These are phyloP conservation scores for Odocoileus hemionus DNA, from an alignment of 2,113 vertebrate species.

Conservation along the genomic window DNA sequence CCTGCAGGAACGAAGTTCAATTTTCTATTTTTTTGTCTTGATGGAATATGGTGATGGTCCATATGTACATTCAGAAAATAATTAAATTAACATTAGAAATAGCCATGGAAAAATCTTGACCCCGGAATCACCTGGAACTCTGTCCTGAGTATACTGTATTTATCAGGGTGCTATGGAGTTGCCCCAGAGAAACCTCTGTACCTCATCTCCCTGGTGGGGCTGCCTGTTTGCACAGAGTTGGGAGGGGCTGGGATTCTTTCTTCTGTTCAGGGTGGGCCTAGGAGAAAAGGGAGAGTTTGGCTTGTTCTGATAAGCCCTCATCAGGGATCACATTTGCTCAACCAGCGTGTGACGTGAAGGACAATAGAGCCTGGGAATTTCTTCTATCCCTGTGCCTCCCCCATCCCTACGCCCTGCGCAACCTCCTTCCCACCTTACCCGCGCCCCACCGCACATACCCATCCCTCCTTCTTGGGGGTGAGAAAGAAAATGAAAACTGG, in stretches of 20 bases:
- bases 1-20: slow-evolving; percentile 7
- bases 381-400: not conserved
- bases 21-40: slow-evolving; percentile 17
- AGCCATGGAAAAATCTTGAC: slow-evolving; percentile 39
- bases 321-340: not conserved
- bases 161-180: not conserved
- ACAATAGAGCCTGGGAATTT: not conserved
- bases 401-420: not conserved
- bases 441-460: not conserved
- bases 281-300: not conserved
- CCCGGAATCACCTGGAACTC: not conserved
- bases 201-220: not conserved
- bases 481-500: not conserved
- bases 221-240: not conserved
- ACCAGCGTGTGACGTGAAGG: not conserved
- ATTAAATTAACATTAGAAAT: slow-evolving; percentile 54
- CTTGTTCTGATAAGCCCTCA: not conserved
- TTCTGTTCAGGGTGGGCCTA: not conserved
- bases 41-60: slow-evolving; percentile 12
- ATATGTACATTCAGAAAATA: slow-evolving; percentile 41
- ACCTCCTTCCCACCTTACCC: not conserved
- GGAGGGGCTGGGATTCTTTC: not conserved
- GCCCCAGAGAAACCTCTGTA: not conserved
- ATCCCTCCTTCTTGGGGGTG: not conserved
- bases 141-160: not conserved